Evolutionary conservation across 2,797 vertebrate genomes (phyloP), one percentile per base, ranked within the genome.

Genomic region (Orestias chungarensis): DNA sequence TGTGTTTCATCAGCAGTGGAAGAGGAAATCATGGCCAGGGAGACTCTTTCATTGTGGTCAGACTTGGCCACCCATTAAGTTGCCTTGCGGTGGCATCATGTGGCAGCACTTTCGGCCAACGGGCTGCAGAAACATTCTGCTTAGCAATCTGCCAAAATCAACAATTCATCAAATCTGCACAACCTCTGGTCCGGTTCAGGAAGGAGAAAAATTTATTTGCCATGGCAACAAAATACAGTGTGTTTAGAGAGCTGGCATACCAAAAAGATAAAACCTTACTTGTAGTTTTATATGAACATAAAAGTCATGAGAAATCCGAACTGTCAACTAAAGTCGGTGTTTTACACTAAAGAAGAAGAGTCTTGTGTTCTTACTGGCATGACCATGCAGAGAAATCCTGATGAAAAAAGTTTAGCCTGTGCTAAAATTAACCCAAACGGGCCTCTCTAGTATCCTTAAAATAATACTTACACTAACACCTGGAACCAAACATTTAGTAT

Each of bases 301-400:
- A 74, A 70, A 43, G 44, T 73, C 47, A 74, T 71, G 73, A 82
- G 68, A 81, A 81, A 55, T 76, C 20, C 55, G 57, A 74, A 61
- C 82, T 82, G 70, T 9, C n/a, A 82, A 82, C 72, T 85, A 69
- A 86, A 27, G 72, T 71, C 78, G 79, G 70, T 59, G 84, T 88
- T 86, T 79, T 75, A 83, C 70, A 67, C 75, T 20, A 62, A 42
- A 87, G 80, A 83, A 83, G 84, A 86, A 83, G 49, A 74, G 79
- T 82, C 66, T 79, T 71, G 80, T 65, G 71, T 87, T 89, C 88
- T 52, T 82, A 83, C 88, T 91, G 91, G 85, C 89, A 80, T 44
- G 29, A 66, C 91, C 91, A 91, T 92, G 83, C 89, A 89, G 86
- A 92, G 91, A 91, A 91, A 89, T 90, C 91, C 91, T 88, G 82